Evolutionary conservation across 2,888 invertebrate species (phyloP), one percentile per base, ranked within the genome.

Genomic region (Pecten maximus): DNA sequence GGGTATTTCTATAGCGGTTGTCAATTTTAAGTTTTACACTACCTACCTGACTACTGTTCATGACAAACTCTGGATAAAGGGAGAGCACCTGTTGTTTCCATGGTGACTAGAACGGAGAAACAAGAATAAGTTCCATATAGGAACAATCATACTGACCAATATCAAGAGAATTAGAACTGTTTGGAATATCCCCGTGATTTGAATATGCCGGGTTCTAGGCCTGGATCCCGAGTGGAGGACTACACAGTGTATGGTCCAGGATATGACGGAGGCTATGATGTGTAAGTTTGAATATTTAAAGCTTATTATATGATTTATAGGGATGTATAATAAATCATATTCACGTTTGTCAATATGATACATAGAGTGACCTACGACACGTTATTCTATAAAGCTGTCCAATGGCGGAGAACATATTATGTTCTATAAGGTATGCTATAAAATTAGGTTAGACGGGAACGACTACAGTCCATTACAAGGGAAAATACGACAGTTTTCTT

Each of bases 21-120:
- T 74, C 74, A 74, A 35, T 74, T 74, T 74, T 35, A 74, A 74
- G 35, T 74, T 74, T 74, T 74, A 19, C 74, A 74, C 74, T 74
- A 74, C 74, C 74, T 74, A 74, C 74, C 74, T 74, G 35, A 1
- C 74, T 74, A 74, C 74, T 74, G 23, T 19, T 54, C 54, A 54
- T 54, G 54, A 54, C 54, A 54, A 19, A 54, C n/a, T 54, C 54
- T 2, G 19, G 54, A 54, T 74, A 74, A 74, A 74, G 74, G 74
- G 74, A 74, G 74, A 74, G 74, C 23, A 74, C 74, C 23, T 74
- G 74, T 23, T 28, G 74, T 74, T 74, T 74, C 74, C 74, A 74
- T 74, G 74, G 74, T 74, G 74, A 74, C 74, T 35, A 74, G 74
- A 10, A 6, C 74, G 8, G 35, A 74, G 74, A 74, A 35, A 74